Conservation (phyloP, 2,888 invertebrate species). For the Drosophila merina region DNA sequence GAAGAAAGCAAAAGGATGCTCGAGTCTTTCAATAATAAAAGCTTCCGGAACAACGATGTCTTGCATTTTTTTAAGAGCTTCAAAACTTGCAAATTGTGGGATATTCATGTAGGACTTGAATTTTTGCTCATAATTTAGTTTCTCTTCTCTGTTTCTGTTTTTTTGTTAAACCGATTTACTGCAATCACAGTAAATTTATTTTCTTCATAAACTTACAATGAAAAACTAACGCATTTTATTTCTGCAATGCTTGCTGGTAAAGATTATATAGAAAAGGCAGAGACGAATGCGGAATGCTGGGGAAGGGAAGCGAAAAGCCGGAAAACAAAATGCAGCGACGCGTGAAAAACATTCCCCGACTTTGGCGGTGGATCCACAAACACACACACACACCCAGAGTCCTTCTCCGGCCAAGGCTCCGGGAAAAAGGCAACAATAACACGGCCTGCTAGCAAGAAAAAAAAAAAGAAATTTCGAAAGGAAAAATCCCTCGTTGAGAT, state of each 20-base stretch:
- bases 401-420: constrained; percentile 22
- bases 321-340: constrained; percentile 75
- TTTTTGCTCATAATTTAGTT: neutral
- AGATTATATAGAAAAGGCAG: constrained; percentile 16
- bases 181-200: constrained; percentile 6
- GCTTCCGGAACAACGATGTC: constrained; percentile 15
- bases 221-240: neutral
- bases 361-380: constrained; percentile 50
- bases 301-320: constrained; percentile 42
- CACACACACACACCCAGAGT: neutral
- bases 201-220: constrained; percentile 2
- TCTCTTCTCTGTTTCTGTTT: neutral
- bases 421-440: constrained; percentile 44
- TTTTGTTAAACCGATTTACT: neutral
- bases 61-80: constrained; percentile 2
- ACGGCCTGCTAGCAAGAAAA: neutral
- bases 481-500: constrained; percentile 62
- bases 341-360: constrained; percentile 75
- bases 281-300: constrained; percentile 68
- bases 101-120: constrained; percentile 1
- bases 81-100: constrained; percentile 1
- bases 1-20: constrained; percentile 12
- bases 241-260: constrained; percentile 11
- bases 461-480: constrained; percentile 5
- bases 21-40: constrained; percentile 41